Evolutionary conservation across 2,113 vertebrate genomes (phyloP), one percentile per base, ranked within the genome.

Genomic region (Acrocephalus kingi): DNA sequence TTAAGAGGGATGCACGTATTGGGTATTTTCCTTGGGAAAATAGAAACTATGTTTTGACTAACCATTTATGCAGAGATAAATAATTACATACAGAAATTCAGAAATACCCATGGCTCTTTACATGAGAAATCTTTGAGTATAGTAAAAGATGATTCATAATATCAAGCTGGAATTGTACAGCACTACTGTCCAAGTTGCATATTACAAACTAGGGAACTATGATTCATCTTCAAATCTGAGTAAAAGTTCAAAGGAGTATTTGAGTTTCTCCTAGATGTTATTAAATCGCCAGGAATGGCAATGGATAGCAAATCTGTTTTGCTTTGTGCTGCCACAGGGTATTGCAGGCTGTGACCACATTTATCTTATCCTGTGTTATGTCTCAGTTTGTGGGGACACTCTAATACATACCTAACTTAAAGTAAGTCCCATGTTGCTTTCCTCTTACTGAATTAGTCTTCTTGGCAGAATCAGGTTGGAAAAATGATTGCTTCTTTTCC

Each of bases 241-340:
- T 52, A 52, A 27, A 79, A 77, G 48, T 91, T 91, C 48, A 87
- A 89, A 77, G 35, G n/a, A 93, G 35, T 73, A 89, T 58, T 58
- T 62, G 13, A 62, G 35, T 55, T 92, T 81, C 56, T 84, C n/a
- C 27, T 63, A 33, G 56, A 55, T 24, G 20, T 21, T 66, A 75
- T 72, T 91, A 74, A 84, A 78, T 74, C 0, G 0, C 8, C 45
- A 71, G 43, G 75, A 69, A 71, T 21, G 15, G 35, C 64, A 92
- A 71, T 11, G 35, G 74, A 30, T 59, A 72, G 68, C 19, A 71
- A 56, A 78, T 72, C 13, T 63, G 16, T 6, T 64, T 84, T 72
- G 22, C 49, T 31, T 89, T 0, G 0, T 75, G 35, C 4, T 95
- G 7, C 49, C n/a, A 33, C 1, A 5, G 16, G 33, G 23, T 43